Evolutionary conservation across 2,113 vertebrate species (phyloP).

Genomic region (human): DNA sequence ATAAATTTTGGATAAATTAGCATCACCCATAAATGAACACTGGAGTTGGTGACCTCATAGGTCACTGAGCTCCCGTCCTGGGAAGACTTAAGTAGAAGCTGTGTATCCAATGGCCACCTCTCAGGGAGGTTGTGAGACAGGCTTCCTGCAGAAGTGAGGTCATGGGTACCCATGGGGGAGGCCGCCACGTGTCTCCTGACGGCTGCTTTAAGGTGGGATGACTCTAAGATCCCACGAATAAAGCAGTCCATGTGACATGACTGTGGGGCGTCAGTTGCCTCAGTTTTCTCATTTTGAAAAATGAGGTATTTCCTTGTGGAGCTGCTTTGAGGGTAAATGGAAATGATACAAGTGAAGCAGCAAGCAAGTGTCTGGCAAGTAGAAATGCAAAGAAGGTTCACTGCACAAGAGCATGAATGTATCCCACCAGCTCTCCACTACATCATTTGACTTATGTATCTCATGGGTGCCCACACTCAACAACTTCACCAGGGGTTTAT

Average conservation of each 20-base stretch:
- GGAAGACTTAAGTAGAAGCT: not conserved
- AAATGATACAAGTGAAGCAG: too few relatives aligned
- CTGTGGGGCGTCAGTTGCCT: not conserved
- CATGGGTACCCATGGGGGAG: rapidly evolving
- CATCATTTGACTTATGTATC: not conserved
- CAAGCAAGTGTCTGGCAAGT: not conserved
- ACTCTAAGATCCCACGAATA: rapidly evolving
- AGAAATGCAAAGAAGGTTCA: not conserved
- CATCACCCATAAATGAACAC: not conserved
- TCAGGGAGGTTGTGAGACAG: too few relatives aligned
- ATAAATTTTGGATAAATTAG: not conserved
- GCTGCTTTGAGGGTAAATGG: not conserved
- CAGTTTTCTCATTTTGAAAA: not conserved
- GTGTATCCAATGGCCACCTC: not conserved
- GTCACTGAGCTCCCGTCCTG: rapidly evolving
- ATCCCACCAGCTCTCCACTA: not conserved
- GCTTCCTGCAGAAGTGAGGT: rapidly evolving
- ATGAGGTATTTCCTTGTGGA: not conserved
- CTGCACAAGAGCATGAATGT: too few relatives aligned
- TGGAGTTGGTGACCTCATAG: not conserved
- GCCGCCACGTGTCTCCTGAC: not conserved
- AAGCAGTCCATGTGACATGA: too few relatives aligned
- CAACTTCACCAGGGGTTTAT: not conserved
- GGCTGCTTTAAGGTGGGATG: not conserved
- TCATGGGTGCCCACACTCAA: too few relatives aligned